phyloP scores from a whole-genome alignment of 2,888 invertebrate species.

The Noctua pronuba region DNA sequence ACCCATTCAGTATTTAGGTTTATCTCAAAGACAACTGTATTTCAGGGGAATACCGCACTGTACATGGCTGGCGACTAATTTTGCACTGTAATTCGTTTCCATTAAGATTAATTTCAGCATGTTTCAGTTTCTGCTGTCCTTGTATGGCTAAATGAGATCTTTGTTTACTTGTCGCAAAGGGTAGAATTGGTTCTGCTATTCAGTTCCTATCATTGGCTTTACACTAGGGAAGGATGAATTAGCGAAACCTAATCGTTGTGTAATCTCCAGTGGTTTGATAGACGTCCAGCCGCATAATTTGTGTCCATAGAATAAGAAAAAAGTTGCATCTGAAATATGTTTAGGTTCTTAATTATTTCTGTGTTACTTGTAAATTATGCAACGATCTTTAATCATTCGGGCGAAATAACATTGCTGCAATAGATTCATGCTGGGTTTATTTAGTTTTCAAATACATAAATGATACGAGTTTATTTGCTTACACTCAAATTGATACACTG shows the following conservation, averaged over 20 bases:
- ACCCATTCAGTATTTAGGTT: constrained; percentile 60
- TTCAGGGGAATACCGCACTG: constrained; percentile 46
- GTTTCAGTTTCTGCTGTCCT: constrained; percentile 6
- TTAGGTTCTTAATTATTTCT: neutral
- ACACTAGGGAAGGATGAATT: constrained; percentile 30
- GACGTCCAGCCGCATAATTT: neutral
- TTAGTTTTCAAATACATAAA: neutral
- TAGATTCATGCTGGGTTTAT: neutral
- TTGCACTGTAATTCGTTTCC: constrained; percentile 28
- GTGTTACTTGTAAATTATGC: neutral
- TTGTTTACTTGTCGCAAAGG: constrained; percentile 27
- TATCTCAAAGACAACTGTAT: constrained; percentile 60
- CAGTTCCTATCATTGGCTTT: constrained; percentile 36
- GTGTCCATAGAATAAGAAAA: neutral
- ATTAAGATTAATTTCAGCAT: constrained; percentile 36
- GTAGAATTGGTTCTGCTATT: constrained; percentile 10
- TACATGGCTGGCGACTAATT: constrained; percentile 35
- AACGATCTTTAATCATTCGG: neutral
- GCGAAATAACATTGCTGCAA: neutral
- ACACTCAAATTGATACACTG: neutral
- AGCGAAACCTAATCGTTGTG: neutral
- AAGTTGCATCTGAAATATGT: neutral
- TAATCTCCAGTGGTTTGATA: neutral
- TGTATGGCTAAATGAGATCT: constrained; percentile 4
- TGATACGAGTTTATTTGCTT: neutral